Percentiles rank a stretch among this genome's conserved stretches.
Evolutionary conservation across 2,113 vertebrate species (phyloP).

Genomic region (Hydrolagus affinis): DNA sequence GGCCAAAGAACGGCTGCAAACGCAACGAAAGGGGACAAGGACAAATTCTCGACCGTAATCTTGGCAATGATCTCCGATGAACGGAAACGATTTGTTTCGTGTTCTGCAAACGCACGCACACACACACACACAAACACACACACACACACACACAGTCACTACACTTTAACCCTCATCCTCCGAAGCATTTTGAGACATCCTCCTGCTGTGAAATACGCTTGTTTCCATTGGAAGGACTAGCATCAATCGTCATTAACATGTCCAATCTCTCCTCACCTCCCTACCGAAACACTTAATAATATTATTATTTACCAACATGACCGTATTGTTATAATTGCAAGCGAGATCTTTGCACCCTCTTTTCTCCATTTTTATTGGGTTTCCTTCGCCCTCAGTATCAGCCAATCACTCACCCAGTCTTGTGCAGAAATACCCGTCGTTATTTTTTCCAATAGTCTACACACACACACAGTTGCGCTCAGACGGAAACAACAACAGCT

Average conservation of each 20-base stretch:
- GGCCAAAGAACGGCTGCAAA: constrained; percentile 16
- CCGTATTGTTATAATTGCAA: background rate
- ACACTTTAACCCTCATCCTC: background rate
- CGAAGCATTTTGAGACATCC: background rate
- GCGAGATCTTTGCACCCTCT: background rate
- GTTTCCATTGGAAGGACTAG: too few species aligned
- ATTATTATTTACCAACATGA: background rate
- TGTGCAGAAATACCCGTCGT: background rate
- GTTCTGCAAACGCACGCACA: background rate
- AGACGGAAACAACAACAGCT: too few species aligned
- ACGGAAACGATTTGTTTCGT: too few species aligned
- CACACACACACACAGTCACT: too few species aligned
- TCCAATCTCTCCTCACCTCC: background rate
- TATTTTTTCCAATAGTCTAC: background rate
- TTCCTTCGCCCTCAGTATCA: background rate
- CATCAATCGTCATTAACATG: too few species aligned
- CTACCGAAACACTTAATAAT: background rate
- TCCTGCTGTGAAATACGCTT: too few species aligned
- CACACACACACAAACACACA: background rate
- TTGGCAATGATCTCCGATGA: too few species aligned
- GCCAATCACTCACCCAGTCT: background rate
- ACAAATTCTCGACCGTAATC: too few species aligned
- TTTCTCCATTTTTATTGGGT: background rate
- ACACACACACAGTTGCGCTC: background rate
- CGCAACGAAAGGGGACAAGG: background rate